Conservation (phyloP, 2,113 vertebrate species). For the Myiagra hebetior region DNA sequence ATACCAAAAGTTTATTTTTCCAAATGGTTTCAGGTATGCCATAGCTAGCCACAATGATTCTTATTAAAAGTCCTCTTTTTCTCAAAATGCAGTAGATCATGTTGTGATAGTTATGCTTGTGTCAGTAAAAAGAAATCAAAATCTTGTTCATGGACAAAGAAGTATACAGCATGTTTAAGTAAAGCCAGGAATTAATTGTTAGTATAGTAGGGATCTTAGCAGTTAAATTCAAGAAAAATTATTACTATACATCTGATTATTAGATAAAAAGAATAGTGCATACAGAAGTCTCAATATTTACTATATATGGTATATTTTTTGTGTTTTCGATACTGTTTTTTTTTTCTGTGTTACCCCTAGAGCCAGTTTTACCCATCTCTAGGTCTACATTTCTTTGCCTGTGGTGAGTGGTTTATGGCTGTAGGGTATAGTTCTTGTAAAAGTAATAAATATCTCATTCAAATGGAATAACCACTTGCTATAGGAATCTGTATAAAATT, state of each 20-base stretch:
- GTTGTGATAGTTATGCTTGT: background rate
- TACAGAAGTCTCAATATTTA: background rate
- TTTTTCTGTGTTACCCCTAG: background rate
- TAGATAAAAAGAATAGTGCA: background rate
- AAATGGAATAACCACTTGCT: background rate
- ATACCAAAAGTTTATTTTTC: background rate
- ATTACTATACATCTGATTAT: background rate
- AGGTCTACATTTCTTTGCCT: background rate
- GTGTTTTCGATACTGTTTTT: background rate
- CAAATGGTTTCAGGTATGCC: background rate
- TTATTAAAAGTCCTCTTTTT: background rate
- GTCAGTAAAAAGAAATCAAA: background rate
- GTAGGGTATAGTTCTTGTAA: background rate
- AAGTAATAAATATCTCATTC: background rate
- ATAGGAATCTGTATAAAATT: background rate
- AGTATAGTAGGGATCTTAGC: background rate
- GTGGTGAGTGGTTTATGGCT: background rate
- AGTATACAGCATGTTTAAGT: background rate
- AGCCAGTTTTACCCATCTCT: background rate
- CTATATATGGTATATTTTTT: background rate
- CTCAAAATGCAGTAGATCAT: background rate
- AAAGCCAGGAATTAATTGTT: background rate
- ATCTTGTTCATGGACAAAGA: background rate
- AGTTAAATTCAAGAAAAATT: background rate
- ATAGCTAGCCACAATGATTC: background rate